Base-by-base conservation (phyloP, 2,888 invertebrate species). In the Teinopalpus imperialis region DNA sequence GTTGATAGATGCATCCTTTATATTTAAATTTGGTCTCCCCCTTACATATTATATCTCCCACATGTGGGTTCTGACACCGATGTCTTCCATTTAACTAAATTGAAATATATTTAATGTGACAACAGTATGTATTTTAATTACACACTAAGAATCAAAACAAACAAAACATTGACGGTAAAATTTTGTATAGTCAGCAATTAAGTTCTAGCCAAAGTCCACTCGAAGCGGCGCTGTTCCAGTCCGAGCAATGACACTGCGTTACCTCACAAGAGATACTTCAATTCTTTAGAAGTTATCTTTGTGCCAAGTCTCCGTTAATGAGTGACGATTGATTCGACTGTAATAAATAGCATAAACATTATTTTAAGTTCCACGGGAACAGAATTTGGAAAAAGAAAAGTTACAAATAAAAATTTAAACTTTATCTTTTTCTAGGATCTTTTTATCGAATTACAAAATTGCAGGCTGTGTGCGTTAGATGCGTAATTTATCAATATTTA, bases 231-330 rank as follows among this genome's bases (percentile, higher is more conserved):
- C 60, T 74, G 66, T 77, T 69, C 74, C 60, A 61, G 63, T 52
- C 59, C 63, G 69, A 71, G 74, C 77, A 79, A 81, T 87, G 87
- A 87, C 86, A 78, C 79, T 81, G 86, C 87, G 71, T 66, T 79
- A 73, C 78, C 70, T 76, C 63, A 80, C 66, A 74, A 85, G 81
- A 79, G 83, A 82, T 85, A 80, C 85, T 86, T 80, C 68, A 74
- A 76, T 78, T 83, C 81, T 83, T 80, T 78, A 74, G 69, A 72
- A 74, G 74, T 76, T 75, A 72, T 75, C 74, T 79, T 66, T 64
- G 66, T 73, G 67, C 59, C 67, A 49, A 59, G 61, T 61, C 58
- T 69, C 66, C 68, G 67, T 80, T 86, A 86, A 86, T 82, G 83
- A 86, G 81, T 76, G 65, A 73, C 75, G 76, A 80, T 79, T 78